Conservation (phyloP, 64 coral and sea anemone species). For the Trachythela sp. region DNA sequence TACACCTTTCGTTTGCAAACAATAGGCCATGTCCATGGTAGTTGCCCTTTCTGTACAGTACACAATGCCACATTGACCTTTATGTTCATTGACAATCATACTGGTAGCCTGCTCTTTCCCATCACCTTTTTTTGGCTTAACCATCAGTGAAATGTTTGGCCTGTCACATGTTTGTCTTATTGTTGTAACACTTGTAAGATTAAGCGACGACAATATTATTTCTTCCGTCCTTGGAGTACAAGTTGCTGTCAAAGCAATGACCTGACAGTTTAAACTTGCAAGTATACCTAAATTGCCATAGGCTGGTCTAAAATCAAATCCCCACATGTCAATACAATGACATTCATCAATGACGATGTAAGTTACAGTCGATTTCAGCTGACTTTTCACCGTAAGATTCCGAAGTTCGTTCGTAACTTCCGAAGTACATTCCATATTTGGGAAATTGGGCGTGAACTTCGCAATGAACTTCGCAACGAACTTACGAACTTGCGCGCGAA, state of each 20-base stretch:
- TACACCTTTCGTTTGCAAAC: neutral
- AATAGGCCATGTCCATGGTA: neutral
- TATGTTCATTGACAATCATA: neutral
- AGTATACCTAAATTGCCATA: neutral
- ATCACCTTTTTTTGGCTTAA: neutral
- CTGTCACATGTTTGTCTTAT: neutral
- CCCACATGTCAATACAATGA: conserved; percentile 24
- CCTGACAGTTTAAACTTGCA: neutral
- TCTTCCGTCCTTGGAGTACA: neutral
- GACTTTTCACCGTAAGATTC: neutral
- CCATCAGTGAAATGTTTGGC: neutral
- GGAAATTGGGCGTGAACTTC: neutral
- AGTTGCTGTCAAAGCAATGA: neutral
- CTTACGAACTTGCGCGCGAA: neutral
- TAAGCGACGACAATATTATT: neutral
- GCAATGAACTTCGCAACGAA: neutral
- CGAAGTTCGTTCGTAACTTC: neutral
- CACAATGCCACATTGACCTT: neutral
- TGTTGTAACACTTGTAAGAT: neutral
- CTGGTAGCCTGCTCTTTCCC: neutral
- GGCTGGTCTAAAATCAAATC: neutral
- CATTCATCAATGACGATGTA: conserved; percentile 20
- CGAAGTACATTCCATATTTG: neutral
- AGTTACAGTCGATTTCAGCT: neutral
- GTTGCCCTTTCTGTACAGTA: neutral